Evolutionary conservation across 2,113 vertebrate species (phyloP).

Genomic region (Tychaedon coryphoeus): DNA sequence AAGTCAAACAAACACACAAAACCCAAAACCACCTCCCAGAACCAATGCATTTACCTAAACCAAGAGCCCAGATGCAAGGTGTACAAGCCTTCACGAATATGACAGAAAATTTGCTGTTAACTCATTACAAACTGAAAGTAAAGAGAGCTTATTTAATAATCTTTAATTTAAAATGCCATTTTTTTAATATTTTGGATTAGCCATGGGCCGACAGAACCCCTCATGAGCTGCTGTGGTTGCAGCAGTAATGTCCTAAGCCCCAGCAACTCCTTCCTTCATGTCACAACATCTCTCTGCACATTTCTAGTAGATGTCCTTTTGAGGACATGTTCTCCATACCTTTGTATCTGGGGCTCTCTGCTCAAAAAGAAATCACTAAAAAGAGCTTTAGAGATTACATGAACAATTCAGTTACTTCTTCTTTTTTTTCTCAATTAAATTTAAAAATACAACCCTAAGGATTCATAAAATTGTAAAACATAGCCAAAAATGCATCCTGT

Average conservation of each 20-base stretch:
- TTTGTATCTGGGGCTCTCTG: background rate
- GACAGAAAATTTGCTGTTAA: background rate
- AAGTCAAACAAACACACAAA: background rate
- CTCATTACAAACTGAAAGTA: background rate
- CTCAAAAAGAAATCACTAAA: background rate
- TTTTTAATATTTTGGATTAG: background rate
- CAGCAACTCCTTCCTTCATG: background rate
- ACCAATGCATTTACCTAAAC: background rate
- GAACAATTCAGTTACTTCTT: background rate
- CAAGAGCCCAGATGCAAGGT: background rate
- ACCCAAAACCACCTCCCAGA: background rate
- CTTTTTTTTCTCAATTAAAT: background rate
- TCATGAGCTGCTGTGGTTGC: background rate
- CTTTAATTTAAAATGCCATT: rapidly evolving
- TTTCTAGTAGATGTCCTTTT: background rate
- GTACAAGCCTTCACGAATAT: background rate
- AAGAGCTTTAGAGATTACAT: background rate
- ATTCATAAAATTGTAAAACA: background rate
- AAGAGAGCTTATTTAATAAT: background rate
- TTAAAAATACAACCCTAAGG: background rate
- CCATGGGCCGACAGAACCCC: background rate
- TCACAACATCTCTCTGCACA: background rate
- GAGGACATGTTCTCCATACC: background rate
- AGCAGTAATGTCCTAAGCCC: background rate
- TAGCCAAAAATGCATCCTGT: background rate